phyloP scores from a whole-genome alignment of 1,140 invertebrate species.

The Rhagoletis pomonella region DNA sequence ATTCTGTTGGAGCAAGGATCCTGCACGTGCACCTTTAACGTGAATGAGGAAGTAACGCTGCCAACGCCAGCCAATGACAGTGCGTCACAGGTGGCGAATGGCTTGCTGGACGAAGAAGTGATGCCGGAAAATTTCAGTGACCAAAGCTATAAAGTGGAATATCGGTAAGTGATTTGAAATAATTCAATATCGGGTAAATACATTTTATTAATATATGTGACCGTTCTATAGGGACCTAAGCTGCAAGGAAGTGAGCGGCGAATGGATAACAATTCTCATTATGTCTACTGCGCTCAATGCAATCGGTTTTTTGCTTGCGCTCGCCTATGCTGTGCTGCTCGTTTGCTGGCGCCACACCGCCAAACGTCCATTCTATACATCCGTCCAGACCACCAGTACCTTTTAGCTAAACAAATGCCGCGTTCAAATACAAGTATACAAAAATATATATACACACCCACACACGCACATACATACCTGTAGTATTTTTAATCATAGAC shows the following conservation, averaged over 20 bases:
- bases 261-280: slow-evolving; percentile 67
- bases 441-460: not conserved
- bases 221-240: slow-evolving; percentile 58
- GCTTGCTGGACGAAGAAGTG: slow-evolving; percentile 35
- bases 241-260: slow-evolving; percentile 62
- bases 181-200: not conserved
- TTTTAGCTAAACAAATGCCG: slow-evolving; percentile 42
- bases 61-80: slow-evolving; percentile 56
- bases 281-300: slow-evolving; percentile 67
- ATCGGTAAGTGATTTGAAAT: slow-evolving; percentile 45
- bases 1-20: slow-evolving; percentile 60
- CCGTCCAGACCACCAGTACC: slow-evolving; percentile 61
- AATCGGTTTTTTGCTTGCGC: slow-evolving; percentile 67
- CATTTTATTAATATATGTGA: not conserved
- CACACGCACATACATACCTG: not conserved
- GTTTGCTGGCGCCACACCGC: slow-evolving; percentile 64
- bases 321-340: slow-evolving; percentile 66
- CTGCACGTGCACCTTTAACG: slow-evolving; percentile 58
- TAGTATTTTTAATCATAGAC: not conserved
- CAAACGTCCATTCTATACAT: slow-evolving; percentile 64
- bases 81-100: not conserved
- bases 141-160: slow-evolving; percentile 58
- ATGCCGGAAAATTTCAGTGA: slow-evolving; percentile 12
- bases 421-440: not conserved
- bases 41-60: slow-evolving; percentile 56